Evolutionary conservation across 2,113 vertebrate genomes (phyloP).

Genomic region (Paralichthys olivaceus): DNA sequence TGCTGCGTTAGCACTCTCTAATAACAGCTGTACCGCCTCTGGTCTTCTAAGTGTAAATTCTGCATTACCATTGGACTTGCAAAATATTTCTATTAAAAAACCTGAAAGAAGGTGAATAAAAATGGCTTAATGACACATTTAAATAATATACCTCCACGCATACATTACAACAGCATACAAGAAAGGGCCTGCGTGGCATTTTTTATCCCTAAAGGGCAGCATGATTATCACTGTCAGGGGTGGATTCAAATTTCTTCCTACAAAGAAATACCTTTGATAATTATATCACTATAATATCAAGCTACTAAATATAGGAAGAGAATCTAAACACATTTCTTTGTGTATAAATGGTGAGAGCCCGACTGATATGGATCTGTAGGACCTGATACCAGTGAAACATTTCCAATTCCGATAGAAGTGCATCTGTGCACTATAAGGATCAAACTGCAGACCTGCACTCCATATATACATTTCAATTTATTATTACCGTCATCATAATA

Average conservation of each 20-base stretch:
- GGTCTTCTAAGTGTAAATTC: neutral
- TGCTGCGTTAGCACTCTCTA: conserved; percentile 41
- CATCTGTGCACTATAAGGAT: no score
- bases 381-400: no score
- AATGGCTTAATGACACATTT: neutral
- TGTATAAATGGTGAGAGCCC: no score
- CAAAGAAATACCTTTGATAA: no score
- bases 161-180: neutral
- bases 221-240: neutral
- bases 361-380: no score
- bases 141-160: neutral
- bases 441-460: no score
- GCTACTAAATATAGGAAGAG: no score
- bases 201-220: neutral
- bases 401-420: no score
- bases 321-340: no score
- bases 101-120: neutral
- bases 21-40: conserved; percentile 22
- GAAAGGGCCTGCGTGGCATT: neutral
- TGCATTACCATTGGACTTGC: neutral
- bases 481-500: no score
- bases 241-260: neutral
- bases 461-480: no score
- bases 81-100: neutral
- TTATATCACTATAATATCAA: no score